Conservation (phyloP, 2,797 vertebrate species). For the Loris lydekkerianus region DNA sequence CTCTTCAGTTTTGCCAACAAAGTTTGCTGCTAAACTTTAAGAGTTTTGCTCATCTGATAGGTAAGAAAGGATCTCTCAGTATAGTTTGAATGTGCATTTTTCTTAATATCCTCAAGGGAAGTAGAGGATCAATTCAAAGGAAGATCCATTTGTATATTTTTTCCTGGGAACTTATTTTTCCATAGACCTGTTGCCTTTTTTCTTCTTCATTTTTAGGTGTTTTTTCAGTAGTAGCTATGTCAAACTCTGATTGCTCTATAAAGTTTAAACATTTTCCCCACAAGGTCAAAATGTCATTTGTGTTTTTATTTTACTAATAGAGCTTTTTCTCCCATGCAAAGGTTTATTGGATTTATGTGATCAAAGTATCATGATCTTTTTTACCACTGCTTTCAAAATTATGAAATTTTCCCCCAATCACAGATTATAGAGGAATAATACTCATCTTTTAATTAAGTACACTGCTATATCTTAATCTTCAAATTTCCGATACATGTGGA, state of each 20-base stretch:
- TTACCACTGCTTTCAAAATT: not conserved
- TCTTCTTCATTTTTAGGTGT: not conserved
- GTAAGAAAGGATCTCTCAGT: not conserved
- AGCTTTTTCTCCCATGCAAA: not conserved
- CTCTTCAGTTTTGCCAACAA: not conserved
- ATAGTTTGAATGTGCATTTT: not conserved
- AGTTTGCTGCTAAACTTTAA: not conserved
- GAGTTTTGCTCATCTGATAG: not conserved
- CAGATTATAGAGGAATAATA: not conserved
- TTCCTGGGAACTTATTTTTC: not conserved
- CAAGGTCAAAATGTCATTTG: not conserved
- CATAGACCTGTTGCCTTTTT: not conserved
- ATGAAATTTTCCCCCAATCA: not conserved
- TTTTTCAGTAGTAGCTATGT: not conserved
- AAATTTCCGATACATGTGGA: not conserved
- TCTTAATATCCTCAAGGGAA: not conserved
- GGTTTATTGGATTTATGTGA: not conserved
- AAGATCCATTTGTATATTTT: not conserved
- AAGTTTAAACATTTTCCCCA: not conserved
- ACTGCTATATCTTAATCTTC: not conserved
- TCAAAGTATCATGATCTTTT: not conserved
- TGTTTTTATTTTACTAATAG: conserved; percentile 12
- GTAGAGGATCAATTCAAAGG: not conserved
- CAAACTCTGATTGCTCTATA: not conserved
- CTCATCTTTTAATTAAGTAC: not conserved